Base-by-base conservation (phyloP, 1,140 invertebrate species). In the Semibalanus balanoides region DNA sequence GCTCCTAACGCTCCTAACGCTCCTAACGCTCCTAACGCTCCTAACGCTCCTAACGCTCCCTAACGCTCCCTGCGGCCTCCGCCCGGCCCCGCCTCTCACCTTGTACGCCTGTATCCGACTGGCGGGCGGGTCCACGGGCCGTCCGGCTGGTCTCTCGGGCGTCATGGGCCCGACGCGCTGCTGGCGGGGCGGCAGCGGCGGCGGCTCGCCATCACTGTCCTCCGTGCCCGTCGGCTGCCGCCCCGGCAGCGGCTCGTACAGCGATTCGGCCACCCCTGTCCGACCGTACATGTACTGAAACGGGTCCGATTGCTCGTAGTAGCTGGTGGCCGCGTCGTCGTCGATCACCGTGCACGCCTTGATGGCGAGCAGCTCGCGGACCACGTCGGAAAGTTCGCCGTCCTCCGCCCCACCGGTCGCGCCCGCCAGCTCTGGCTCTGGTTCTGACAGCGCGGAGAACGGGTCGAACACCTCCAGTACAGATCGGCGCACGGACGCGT, bases 231-330 rank as follows among this genome's bases (percentile, higher is more conserved):
- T 77, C n/a, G 75, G 77, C n/a, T 75, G 74, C 70, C 79, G 79
- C 74, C 77, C 78, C 29, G 76, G 76, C 29, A 79, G 76, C 27
- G 78, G 77, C 75, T 78, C 76, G 73, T 79, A 79, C 31, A 79
- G 76, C 51, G 79, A 77, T 64, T 79, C 78, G 43, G 77, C 76
- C 28, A 75, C 74, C 30, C 75, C 75, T 17, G 77, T 76, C 29
- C 76, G 75, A 74, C 77, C 77, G 31, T 78, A 76, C 80, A 80
- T 80, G 75, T 80, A 80, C 71, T 80, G 77, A 75, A 80, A 80
- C 30, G 80, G 80, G 69, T 80, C 80, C 9, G 79, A 79, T 30
- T 78, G 78, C 40, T 79, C 79, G 70, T 79, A 79, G 74, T 79
- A 80, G 74, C 79, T 80, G 71, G 30, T 75, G 14, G 64, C 30